Evolutionary conservation across 2,888 invertebrate genomes (phyloP).

Genomic region (Athetis lepigone): DNA sequence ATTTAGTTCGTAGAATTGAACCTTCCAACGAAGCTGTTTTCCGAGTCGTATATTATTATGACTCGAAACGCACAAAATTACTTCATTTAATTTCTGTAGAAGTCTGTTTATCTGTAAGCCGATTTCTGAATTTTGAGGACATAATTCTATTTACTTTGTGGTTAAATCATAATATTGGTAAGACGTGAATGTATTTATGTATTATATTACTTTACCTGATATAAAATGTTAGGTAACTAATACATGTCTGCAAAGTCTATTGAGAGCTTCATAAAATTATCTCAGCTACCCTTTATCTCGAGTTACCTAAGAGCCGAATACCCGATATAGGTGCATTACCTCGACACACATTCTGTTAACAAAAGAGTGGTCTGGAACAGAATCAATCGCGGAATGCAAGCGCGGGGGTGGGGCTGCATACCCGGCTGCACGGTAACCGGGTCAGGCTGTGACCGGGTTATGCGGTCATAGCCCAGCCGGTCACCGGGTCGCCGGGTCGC

Average conservation of each 20-base stretch:
- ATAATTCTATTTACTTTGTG: constrained; percentile 1
- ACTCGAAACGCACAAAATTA: neutral
- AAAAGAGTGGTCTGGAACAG: constrained; percentile 60
- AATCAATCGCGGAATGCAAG: constrained; percentile 82
- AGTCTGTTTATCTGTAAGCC: neutral
- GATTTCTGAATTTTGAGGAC: neutral
- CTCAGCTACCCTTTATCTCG: constrained; percentile 1
- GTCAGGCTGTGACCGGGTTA: constrained; percentile 84
- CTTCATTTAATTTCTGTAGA: constrained; percentile 3
- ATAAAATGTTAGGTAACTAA: neutral
- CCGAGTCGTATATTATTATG: neutral
- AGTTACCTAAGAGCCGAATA: constrained; percentile 30
- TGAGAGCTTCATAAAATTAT: constrained; percentile 17
- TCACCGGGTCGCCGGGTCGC: constrained; percentile 70
- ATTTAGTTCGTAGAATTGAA: constrained; percentile 1
- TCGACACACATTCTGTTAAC: constrained; percentile 54
- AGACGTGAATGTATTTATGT: neutral
- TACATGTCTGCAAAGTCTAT: neutral
- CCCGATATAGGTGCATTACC: constrained; percentile 32
- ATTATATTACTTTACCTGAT: neutral
- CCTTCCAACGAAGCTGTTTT: neutral
- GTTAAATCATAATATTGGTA: neutral
- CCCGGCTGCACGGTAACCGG: constrained; percentile 74
- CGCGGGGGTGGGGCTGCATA: constrained; percentile 68
- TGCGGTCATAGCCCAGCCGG: constrained; percentile 71